Evolutionary conservation across 1,140 invertebrate species (phyloP).

Genomic region (Drosophila nasuta): DNA sequence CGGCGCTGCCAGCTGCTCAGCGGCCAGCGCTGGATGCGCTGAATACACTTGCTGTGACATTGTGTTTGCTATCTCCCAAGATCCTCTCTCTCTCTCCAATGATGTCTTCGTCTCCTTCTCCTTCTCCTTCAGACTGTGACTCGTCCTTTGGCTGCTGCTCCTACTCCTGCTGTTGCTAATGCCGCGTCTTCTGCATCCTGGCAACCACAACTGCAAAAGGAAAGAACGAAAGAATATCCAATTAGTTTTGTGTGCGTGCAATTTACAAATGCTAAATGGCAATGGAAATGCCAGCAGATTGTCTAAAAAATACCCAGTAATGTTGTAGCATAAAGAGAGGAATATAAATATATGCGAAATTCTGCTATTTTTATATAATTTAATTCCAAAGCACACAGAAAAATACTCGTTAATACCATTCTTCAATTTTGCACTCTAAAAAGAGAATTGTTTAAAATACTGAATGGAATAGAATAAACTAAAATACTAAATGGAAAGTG

Average conservation of each 20-base stretch:
- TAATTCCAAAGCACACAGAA: too few relatives aligned
- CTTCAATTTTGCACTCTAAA: too few relatives aligned
- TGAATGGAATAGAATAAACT: too few relatives aligned
- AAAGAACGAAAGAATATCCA: conserved; percentile 50
- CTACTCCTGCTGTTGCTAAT: conserved; percentile 35
- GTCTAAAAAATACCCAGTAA: conserved; percentile 16
- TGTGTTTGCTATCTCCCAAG: conserved; percentile 15
- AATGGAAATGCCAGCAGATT: background rate
- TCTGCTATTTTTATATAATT: too few relatives aligned
- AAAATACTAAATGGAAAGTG: too few relatives aligned
- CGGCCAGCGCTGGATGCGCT: conserved; percentile 80
- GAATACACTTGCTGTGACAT: conserved; percentile 80
- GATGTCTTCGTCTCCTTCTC: background rate
- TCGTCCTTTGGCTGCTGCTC: conserved; percentile 29
- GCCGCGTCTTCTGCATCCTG: conserved; percentile 64
- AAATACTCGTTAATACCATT: too few relatives aligned
- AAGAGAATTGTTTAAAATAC: too few relatives aligned
- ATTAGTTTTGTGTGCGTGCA: conserved; percentile 55
- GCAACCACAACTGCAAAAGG: conserved; percentile 47
- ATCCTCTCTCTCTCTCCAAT: conserved; percentile 1
- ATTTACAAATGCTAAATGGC: background rate
- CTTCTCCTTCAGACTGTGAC: conserved; percentile 24
- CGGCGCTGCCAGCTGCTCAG: conserved; percentile 75
- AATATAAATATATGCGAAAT: background rate
- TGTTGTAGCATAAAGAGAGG: background rate